Evolutionary conservation across 2,888 invertebrate genomes (phyloP), one percentile per base, ranked within the genome.

Genomic region (Ophonus ardosiacus): DNA sequence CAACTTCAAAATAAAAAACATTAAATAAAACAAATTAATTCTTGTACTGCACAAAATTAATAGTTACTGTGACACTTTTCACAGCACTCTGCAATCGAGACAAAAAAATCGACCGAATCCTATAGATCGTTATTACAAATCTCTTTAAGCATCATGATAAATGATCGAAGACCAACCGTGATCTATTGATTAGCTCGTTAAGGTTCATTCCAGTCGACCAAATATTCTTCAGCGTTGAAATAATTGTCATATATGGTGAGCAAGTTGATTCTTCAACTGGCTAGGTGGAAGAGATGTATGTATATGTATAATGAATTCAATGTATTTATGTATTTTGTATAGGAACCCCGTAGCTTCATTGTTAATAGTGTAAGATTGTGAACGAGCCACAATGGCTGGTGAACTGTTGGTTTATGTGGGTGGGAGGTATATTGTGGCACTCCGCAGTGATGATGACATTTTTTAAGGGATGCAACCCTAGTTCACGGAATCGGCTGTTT

Each of bases 111-210:
- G 88, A 89, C 88, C 87, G 89, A 90, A 88, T 88, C 88, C 88
- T 86, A 88, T 86, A 85, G 89, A 89, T 90, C 89, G 89, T 90
- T 90, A 90, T 90, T 91, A 91, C 91, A 90, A 90, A 90, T 91
- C 91, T 90, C 90, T 90, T 91, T 90, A 90, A 89, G 89, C 88
- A 88, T 89, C 89, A 91, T 91, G 91, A 91, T 91, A 90, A 91
- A 91, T 91, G 91, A 91, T 91, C 89, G 89, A 88, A 89, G 90
- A 89, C 90, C 90, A 89, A 88, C 90, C 91, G 91, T 91, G 91
- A 91, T 91, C 91, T 91, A 91, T 91, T 91, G 91, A 91, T 91
- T 91, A 91, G 90, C 90, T 91, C 91, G 91, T 91, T 91, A 91
- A 90, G 90, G 89, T 88, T 88, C 88, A 88, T 88, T 89, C 88